These are phyloP conservation scores for Cherax quadricarinatus DNA, from an alignment of 1,140 invertebrate genomes.

Conservation along the genomic window DNA sequence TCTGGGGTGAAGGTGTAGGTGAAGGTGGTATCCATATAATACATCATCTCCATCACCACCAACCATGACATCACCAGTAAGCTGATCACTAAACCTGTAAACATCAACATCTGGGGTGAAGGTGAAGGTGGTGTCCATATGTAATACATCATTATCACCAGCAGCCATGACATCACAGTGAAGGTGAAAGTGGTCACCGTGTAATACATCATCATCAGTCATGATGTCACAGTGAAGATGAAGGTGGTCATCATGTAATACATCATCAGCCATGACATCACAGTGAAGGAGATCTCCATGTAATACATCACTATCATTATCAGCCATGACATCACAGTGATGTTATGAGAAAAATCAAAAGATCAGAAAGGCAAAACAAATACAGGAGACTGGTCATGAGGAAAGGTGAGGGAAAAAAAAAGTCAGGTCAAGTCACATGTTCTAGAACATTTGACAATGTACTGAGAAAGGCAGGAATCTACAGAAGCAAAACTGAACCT, in stretches of 20 bases:
- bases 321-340: neutral
- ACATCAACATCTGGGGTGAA: too few species aligned
- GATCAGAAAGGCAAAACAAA: neutral
- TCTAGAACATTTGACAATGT: too few species aligned
- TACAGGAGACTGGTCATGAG: neutral
- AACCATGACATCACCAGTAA: slow-evolving; percentile 87
- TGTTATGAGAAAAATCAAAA: too few species aligned
- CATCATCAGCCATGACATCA: slow-evolving; percentile 88
- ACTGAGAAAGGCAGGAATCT: too few species aligned
- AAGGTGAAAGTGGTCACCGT: slow-evolving; percentile 88
- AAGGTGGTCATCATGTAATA: slow-evolving; percentile 77
- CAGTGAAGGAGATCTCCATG: slow-evolving; percentile 16
- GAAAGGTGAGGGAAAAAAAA: too few species aligned
- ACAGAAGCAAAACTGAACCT: too few species aligned
- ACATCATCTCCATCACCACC: slow-evolving; percentile 89
- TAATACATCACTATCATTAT: neutral
- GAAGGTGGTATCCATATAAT: slow-evolving; percentile 89
- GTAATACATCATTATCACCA: neutral
- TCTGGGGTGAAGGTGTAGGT: slow-evolving; percentile 94
- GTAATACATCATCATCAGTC: slow-evolving; percentile 90
- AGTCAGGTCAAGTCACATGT: too few species aligned
- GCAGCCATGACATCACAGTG: slow-evolving; percentile 85
- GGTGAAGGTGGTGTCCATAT: too few species aligned
- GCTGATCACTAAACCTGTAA: slow-evolving; percentile 87
- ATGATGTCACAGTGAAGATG: slow-evolving; percentile 81